A percentile compares a stretch with the other conserved stretches of the same genome.
phyloP scores from a whole-genome alignment of 2,888 invertebrate species.

The Cerceris rybyensis region DNA sequence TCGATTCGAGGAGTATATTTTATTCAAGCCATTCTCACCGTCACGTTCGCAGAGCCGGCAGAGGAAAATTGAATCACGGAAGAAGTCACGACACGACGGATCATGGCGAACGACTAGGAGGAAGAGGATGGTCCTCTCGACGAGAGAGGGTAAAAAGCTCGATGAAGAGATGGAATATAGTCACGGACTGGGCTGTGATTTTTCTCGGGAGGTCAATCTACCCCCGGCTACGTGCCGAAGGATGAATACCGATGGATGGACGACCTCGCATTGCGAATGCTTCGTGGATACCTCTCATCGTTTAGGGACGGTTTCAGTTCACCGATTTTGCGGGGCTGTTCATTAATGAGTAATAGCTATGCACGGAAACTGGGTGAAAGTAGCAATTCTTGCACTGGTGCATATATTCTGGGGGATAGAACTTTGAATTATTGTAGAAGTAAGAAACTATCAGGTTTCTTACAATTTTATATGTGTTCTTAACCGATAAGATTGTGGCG shows the following conservation, averaged over 20 bases:
- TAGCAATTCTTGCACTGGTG: no score
- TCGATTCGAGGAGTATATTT: conserved; percentile 51
- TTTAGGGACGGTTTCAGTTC: conserved; percentile 8
- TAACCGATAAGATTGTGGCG: no score
- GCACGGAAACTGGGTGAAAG: no score
- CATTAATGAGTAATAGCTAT: no score
- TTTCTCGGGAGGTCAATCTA: conserved; percentile 54
- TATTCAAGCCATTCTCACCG: conserved; percentile 59
- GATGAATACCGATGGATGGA: conserved; percentile 21
- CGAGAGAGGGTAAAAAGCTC: conserved; percentile 4
- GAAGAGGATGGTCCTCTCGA: conserved; percentile 5
- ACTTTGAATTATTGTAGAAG: no score
- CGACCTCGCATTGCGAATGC: no score
- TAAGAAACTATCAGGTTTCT: no score
- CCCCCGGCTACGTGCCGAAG: conserved; percentile 52
- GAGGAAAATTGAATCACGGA: conserved; percentile 53
- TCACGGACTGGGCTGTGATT: conserved; percentile 58
- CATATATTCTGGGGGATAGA: no score
- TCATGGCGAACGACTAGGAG: conserved; percentile 6
- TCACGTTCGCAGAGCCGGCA: conserved; percentile 30
- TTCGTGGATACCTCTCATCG: conserved; percentile 1
- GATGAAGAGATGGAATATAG: conserved; percentile 30
- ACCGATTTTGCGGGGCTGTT: no score
- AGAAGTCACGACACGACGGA: conserved; percentile 26
- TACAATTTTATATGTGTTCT: no score